These are phyloP conservation scores for Eretmochelys imbricata DNA, from an alignment of 2,113 vertebrate genomes.

Conservation along the genomic window DNA sequence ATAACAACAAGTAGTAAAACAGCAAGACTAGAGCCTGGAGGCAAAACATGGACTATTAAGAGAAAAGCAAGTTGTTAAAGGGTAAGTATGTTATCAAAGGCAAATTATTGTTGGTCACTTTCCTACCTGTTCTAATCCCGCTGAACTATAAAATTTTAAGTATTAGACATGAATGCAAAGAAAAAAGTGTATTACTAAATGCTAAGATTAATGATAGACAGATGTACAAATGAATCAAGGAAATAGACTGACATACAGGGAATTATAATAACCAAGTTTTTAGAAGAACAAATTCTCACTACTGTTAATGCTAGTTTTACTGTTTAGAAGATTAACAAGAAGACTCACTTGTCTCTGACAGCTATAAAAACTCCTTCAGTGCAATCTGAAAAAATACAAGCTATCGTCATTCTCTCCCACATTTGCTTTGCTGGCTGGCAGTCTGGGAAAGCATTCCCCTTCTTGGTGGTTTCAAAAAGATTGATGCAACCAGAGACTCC, in stretches of 20 bases:
- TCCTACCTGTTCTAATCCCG: constrained; percentile 57
- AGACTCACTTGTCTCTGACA: constrained; percentile 34
- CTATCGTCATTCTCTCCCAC: background rate
- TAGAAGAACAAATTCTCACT: background rate
- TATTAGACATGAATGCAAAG: constrained; percentile 46
- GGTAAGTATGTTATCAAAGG: constrained; percentile 64
- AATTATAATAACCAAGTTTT: constrained; percentile 1
- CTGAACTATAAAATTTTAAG: constrained; percentile 51
- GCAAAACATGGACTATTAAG: constrained; percentile 54
- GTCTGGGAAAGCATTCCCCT: background rate
- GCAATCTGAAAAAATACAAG: background rate
- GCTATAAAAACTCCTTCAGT: background rate
- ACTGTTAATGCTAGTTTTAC: constrained; percentile 34
- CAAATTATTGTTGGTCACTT: constrained; percentile 24
- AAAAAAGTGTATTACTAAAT: constrained; percentile 55
- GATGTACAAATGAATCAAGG: background rate
- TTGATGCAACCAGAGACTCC: background rate
- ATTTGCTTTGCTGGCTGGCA: background rate
- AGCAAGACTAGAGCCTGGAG: constrained; percentile 46
- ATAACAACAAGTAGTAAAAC: background rate
- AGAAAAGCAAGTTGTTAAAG: constrained; percentile 65
- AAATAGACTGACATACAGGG: constrained; percentile 1
- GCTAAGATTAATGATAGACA: constrained; percentile 26
- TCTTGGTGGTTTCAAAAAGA: background rate
- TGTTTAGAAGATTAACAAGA: background rate